Percentiles rank a stretch among this genome's conserved stretches.
phyloP scores from a whole-genome alignment of 35 echinoderm and acorn worm species.

The Eucidaris tribuloides region DNA sequence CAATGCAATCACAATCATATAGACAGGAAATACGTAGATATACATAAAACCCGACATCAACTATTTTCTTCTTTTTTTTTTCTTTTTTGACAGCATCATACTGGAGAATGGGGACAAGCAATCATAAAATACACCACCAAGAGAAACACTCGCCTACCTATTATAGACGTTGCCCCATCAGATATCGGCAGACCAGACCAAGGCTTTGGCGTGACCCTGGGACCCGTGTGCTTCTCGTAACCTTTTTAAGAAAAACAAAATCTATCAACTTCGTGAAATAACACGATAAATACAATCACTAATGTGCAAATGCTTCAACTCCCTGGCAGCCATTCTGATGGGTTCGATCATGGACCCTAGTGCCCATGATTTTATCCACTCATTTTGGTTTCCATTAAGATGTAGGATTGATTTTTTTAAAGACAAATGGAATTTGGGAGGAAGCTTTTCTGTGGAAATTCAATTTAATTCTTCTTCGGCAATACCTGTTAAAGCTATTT shows the following conservation, averaged over 20 bases:
- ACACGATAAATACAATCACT: neutral
- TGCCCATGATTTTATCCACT: too few relatives aligned
- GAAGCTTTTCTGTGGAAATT: neutral
- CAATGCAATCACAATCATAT: too few relatives aligned
- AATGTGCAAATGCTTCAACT: neutral
- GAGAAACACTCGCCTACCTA: slow-evolving; percentile 77
- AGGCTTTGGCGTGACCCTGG: slow-evolving; percentile 88
- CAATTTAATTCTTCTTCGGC: too few relatives aligned
- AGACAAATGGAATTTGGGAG: neutral
- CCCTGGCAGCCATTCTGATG: neutral
- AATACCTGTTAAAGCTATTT: too few relatives aligned
- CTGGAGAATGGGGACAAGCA: slow-evolving; percentile 63
- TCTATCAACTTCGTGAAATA: neutral
- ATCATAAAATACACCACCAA: slow-evolving; percentile 65
- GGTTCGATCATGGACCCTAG: too few relatives aligned
- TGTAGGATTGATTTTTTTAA: neutral
- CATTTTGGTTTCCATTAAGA: neutral
- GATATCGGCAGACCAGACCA: slow-evolving; percentile 73
- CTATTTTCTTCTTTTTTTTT: too few relatives aligned
- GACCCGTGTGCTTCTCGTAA: slow-evolving; percentile 92
- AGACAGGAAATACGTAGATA: too few relatives aligned
- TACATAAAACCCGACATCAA: too few relatives aligned
- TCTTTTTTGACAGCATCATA: slow-evolving; percentile 32
- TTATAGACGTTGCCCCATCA: slow-evolving; percentile 73
- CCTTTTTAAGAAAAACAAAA: neutral